Evolutionary conservation across 2,888 invertebrate genomes (phyloP), one percentile per base, ranked within the genome.

Genomic region (Phasia obesa): DNA sequence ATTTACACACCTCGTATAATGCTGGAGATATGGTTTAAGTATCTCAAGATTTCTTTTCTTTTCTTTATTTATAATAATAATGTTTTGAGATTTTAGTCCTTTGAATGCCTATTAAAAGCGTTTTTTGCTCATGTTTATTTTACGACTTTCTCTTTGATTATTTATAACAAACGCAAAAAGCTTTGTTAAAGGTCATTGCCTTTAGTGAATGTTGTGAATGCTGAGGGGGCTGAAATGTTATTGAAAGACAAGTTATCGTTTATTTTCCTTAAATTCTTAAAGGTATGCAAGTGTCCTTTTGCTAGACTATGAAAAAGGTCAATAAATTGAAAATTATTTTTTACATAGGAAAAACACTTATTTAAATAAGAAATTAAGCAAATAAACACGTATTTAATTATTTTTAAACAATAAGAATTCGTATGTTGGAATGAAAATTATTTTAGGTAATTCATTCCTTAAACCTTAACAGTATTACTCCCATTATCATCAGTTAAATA

Each of bases 121-220:
- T 51, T 11, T 21, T 31, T 13, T 47, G 2, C 21, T 65, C 27
- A 19, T 3, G 17, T 35, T 21, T 17, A 27, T 27, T 31, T 21
- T n/a, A 27, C 27, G 7, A 47, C 42, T 74, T 55, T 21, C 5
- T 9, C 17, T 67, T 25, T 67, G n/a, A 59, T 19, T 13, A 55
- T 49, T 57, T 65, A 17, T 55, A 64, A 49, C 13, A 35, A 11
- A 60, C 38, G 25, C 31, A 55, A 47, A 65, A 55, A 55, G 55
- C 19, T 57, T n/a, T 49, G 42, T 57, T 78, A 60, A 65, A 75
- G 75, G 78, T 83, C 82, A 78, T 83, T 83, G 78, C 59, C 75
- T 64, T 49, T 17, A 53, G 23, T 9, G 44, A 60, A 38, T 23
- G 21, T 42, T 62, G 74, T 38, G 17, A 62, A 69, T 47, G 25